Evolutionary conservation across 2,113 vertebrate genomes (phyloP).

Genomic region (Heteronetta atricapilla): DNA sequence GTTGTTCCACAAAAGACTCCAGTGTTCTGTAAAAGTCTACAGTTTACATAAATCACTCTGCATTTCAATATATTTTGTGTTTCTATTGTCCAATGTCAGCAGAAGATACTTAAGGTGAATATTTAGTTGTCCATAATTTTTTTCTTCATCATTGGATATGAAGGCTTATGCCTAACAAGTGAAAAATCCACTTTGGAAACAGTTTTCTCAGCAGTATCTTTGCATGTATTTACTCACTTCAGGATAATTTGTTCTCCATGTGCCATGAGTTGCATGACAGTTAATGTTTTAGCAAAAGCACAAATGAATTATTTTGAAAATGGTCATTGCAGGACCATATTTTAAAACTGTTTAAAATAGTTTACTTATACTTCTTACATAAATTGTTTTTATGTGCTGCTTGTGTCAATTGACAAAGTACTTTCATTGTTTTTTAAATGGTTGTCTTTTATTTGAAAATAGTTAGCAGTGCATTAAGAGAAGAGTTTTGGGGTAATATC

Average conservation of each 20-base stretch:
- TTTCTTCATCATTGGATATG: not conserved
- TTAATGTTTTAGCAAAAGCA: not conserved
- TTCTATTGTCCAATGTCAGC: not conserved
- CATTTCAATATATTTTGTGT: not conserved
- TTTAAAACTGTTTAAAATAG: conserved; percentile 7
- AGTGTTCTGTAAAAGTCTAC: not conserved
- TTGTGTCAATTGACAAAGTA: not conserved
- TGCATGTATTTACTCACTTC: not conserved
- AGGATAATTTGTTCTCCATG: not conserved
- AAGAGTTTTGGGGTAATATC: not conserved
- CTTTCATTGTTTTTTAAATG: not conserved
- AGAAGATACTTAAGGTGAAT: not conserved
- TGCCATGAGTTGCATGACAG: not conserved
- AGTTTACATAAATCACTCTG: not conserved
- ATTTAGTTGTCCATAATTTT: not conserved
- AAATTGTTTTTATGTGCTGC: not conserved
- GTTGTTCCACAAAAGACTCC: not conserved
- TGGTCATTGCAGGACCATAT: not conserved
- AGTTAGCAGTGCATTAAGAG: not conserved
- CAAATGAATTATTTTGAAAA: not conserved
- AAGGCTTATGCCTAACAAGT: not conserved
- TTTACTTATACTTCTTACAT: not conserved
- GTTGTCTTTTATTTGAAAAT: not conserved
- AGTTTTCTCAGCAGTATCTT: not conserved
- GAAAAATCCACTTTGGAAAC: conserved; percentile 19